Percentiles rank a stretch among this genome's conserved stretches.
These are phyloP conservation scores for Babyrousa celebensis DNA, from an alignment of 2,797 vertebrate species.

Conservation along the genomic window DNA sequence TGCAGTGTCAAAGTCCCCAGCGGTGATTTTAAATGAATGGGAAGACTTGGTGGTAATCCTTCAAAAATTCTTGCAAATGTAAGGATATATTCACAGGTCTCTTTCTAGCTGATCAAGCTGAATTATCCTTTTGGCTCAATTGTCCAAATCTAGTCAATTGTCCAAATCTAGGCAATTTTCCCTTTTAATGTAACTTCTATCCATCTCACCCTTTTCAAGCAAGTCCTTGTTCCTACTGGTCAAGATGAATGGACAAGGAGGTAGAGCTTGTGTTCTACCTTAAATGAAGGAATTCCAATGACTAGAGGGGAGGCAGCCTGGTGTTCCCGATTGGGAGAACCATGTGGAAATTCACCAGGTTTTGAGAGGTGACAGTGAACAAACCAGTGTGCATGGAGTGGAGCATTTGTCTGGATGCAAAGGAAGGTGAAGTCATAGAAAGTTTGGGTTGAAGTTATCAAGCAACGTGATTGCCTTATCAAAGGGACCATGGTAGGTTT, in stretches of 20 bases:
- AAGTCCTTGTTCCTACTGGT: neutral
- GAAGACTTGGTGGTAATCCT: neutral
- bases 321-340: fast-evolving
- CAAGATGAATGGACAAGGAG: neutral
- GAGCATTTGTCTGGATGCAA: too few relatives aligned
- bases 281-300: neutral
- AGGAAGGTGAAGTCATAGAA: neutral
- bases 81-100: neutral
- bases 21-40: neutral
- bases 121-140: neutral
- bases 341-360: neutral
- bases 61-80: neutral
- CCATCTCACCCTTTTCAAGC: neutral
- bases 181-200: neutral
- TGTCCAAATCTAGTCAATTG: neutral
- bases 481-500: neutral
- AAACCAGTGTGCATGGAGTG: fast-evolving
- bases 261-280: neutral
- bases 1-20: neutral
- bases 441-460: neutral
- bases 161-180: neutral
- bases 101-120: neutral
- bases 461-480: neutral
- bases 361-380: neutral
- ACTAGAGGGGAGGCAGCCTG: neutral